These are phyloP conservation scores for Parauchenoglanis ngamensis DNA, from an alignment of 2,797 vertebrate species.

Conservation along the genomic window DNA sequence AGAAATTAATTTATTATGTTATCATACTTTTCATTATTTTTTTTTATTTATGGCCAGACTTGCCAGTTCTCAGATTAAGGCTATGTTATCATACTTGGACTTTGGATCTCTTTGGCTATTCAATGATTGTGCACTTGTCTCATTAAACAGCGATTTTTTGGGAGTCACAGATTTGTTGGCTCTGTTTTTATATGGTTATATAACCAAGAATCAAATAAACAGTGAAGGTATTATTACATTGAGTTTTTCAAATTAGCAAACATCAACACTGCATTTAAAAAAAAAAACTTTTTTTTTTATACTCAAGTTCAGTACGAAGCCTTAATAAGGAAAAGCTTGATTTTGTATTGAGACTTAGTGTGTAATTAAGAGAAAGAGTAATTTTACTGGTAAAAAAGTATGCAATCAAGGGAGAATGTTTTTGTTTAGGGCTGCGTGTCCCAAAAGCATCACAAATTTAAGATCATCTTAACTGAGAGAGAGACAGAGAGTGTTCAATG, in stretches of 20 bases:
- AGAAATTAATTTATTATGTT: background rate
- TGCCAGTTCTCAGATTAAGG: background rate
- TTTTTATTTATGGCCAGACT: background rate
- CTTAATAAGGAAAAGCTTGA: background rate
- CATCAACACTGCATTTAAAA: background rate
- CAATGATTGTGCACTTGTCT: background rate
- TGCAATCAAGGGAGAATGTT: background rate
- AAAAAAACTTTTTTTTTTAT: background rate
- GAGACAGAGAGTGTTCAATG: too few species aligned
- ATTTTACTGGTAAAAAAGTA: background rate
- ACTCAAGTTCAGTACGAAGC: background rate
- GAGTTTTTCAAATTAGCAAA: slow-evolving; percentile 8
- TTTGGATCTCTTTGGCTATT: background rate
- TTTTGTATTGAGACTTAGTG: background rate
- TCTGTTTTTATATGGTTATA: background rate
- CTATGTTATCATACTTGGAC: background rate
- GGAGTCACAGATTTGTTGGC: background rate
- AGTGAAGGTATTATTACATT: background rate
- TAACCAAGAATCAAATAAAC: slow-evolving; percentile 5
- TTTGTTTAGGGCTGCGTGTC: background rate
- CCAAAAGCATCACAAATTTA: background rate
- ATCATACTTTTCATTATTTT: background rate
- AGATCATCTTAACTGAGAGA: background rate
- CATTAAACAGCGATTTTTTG: background rate
- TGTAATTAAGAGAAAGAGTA: background rate